Conservation (phyloP, 2,797 vertebrate genomes). For the Prunella strophiata region DNA sequence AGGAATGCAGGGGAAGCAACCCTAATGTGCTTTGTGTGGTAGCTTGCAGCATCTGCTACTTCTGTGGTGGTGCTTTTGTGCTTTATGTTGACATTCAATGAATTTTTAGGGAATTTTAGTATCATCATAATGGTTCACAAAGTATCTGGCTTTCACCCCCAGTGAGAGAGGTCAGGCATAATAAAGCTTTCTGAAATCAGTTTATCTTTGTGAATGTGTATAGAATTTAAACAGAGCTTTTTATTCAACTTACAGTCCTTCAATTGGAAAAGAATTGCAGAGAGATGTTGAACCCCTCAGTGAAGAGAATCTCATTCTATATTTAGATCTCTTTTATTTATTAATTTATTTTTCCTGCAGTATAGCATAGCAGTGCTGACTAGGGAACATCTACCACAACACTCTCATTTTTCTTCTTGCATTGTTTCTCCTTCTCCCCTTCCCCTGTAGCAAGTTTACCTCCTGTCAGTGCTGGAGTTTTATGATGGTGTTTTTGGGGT, state of each 20-base stretch:
- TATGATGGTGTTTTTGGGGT: not conserved
- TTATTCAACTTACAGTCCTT: conserved; percentile 27
- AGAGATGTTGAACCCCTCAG: not conserved
- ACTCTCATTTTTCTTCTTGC: not conserved
- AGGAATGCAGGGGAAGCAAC: not conserved
- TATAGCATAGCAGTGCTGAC: not conserved
- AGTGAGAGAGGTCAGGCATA: conserved; percentile 22
- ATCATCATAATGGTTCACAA: not conserved
- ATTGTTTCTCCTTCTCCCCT: not conserved
- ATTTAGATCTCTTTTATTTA: conserved; percentile 27
- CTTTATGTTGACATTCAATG: conserved; percentile 3
- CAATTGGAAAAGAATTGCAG: not conserved
- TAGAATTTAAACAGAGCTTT: conserved; percentile 62
- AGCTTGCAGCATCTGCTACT: not conserved
- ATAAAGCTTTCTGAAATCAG: conserved; percentile 50
- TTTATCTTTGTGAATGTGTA: conserved; percentile 54
- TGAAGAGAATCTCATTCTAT: conserved; percentile 20
- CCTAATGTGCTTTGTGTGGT: not conserved
- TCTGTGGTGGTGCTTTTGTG: not conserved
- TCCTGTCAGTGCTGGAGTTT: not conserved
- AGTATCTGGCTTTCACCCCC: conserved; percentile 10
- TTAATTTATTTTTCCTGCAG: conserved; percentile 23
- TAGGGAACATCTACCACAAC: not conserved
- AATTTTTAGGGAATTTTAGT: conserved; percentile 27
- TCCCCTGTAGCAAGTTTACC: not conserved